Conservation (phyloP, 2,797 vertebrate species). For the Megaceryle alcyon region DNA sequence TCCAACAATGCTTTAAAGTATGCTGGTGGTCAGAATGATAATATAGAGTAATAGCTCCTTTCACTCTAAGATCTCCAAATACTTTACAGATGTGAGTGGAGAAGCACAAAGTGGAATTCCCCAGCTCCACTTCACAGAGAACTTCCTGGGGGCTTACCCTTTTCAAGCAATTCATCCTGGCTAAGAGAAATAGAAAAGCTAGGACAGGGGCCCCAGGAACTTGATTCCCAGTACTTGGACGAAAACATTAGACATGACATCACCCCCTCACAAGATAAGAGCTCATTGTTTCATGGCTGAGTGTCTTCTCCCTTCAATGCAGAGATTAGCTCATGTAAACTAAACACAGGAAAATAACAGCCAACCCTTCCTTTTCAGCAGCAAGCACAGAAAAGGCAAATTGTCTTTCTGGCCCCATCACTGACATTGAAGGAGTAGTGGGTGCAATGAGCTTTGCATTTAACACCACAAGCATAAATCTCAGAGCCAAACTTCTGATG, state of each 20-base stretch:
- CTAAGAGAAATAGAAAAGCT: neutral
- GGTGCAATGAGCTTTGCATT: neutral
- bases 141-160: neutral
- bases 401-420: neutral
- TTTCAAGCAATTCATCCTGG: neutral
- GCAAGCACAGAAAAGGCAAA: neutral
- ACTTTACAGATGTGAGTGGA: neutral
- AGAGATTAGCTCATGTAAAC: slow-evolving; percentile 19
- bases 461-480: neutral
- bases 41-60: neutral
- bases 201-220: neutral
- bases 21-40: neutral
- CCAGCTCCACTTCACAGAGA: neutral
- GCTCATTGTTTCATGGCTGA: neutral
- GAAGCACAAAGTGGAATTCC: neutral
- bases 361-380: neutral
- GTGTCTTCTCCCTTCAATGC: neutral
- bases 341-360: neutral
- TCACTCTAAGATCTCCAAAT: neutral
- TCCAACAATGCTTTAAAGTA: neutral
- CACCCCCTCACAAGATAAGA: slow-evolving; percentile 6
- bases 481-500: neutral
- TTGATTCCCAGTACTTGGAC: neutral
- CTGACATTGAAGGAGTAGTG: neutral
- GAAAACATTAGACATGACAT: slow-evolving; percentile 32